Base-by-base conservation (phyloP, 2,113 vertebrate species). In the Hippocampus mohnikei region DNA sequence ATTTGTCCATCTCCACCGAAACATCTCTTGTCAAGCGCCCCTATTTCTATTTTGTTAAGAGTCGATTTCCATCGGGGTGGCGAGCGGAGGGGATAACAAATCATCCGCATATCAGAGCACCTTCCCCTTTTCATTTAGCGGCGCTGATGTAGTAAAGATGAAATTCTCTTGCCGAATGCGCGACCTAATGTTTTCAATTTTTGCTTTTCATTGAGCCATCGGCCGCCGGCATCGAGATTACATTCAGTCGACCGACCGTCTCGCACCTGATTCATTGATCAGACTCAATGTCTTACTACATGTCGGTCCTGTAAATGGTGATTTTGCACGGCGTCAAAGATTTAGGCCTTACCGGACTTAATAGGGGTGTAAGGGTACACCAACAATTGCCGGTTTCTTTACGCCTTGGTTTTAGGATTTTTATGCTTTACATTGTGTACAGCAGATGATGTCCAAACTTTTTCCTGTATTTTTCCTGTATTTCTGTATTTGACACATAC, bases 91-190 rank as follows among this genome's bases (percentile, higher is more conserved):
- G 62, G 75, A 87, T 86, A 88, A 79, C 81, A 83, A 83, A 85
- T 86, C 77, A 71, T 81, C 79, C 70, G 48, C 71, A 75, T 78
- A 84, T 80, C 71, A 80, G 60, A 55, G 70, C 79, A 81, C 69
- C 84, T 64, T 81, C 80, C 74, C 71, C 18, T 82, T 87, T 83
- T 85, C 79, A 87, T 85, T 88, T 82, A 76, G 81, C 56, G 74
- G 41, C 15, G 78, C 86, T 81, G 82, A 89, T 88, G 77, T 27
- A 70, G 82, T 81, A 86, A 71, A 83, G 86, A 90, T 87, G 86
- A 85, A 76, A 88, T 81, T 84, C 71, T 73, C 73, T 80, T 74
- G 78, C 83, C 78, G 83, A 90, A 89, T 68, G 70, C 73, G 84
- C 73, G 27, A 74, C 81, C 83, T 86, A 78, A 83, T 87, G 81